Conservation (phyloP, 2,888 invertebrate species). For the Tromatobia lineatoria region DNA sequence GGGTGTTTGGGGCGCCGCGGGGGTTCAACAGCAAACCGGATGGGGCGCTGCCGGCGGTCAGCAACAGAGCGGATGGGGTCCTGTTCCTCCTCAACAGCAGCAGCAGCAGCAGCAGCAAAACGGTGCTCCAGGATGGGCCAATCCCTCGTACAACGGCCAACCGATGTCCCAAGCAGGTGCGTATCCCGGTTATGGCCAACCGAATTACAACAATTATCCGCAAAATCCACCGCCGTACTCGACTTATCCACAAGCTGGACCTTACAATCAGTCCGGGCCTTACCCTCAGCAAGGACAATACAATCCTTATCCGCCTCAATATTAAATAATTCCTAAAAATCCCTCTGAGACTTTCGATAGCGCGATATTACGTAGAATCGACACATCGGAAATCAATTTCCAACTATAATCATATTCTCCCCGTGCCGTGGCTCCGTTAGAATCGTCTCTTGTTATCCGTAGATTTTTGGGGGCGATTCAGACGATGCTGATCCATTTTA, state of each 20-base stretch:
- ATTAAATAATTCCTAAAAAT: constrained; percentile 66
- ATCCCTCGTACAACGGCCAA: constrained; percentile 83
- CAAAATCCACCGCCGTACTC: constrained; percentile 82
- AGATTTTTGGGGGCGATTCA: background rate
- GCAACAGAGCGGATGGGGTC: constrained; percentile 78
- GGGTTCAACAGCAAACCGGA: constrained; percentile 75
- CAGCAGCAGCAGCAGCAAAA: constrained; percentile 79
- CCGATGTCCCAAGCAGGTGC: constrained; percentile 84
- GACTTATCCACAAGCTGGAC: constrained; percentile 76
- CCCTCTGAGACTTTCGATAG: background rate
- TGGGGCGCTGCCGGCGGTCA: constrained; percentile 76
- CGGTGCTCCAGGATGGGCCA: constrained; percentile 82
- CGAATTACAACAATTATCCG: constrained; percentile 78
- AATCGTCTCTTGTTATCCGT: background rate
- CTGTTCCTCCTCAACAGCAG: constrained; percentile 74
- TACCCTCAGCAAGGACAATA: constrained; percentile 79
- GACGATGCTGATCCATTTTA: background rate
- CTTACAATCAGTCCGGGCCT: constrained; percentile 74
- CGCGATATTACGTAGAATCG: background rate
- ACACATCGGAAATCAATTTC: background rate
- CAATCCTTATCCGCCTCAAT: constrained; percentile 76
- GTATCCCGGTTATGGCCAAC: constrained; percentile 82
- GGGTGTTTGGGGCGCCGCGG: constrained; percentile 76
- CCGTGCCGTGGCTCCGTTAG: background rate
- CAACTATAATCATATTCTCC: constrained; percentile 16